These are phyloP conservation scores for Onychostoma macrolepis DNA, from an alignment of 2,113 vertebrate species.

Conservation along the genomic window DNA sequence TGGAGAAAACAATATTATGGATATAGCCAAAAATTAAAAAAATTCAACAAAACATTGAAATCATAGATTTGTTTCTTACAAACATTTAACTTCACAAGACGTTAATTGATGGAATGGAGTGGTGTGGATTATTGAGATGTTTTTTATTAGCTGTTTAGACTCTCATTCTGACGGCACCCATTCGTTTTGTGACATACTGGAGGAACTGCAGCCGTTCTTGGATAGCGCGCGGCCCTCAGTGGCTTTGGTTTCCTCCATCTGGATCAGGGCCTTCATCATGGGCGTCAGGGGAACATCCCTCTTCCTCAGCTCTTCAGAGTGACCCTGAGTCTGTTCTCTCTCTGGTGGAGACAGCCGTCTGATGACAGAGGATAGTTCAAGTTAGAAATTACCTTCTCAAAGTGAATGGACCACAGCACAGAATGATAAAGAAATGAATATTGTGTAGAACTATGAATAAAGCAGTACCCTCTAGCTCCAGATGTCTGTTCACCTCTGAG, in stretches of 20 bases:
- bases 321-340: conserved; percentile 57
- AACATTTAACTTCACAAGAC: background rate
- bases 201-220: conserved; percentile 56
- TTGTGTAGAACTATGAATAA: background rate
- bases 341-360: conserved; percentile 67
- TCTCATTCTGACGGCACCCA: background rate
- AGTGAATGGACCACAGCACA: background rate
- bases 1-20: too few species aligned
- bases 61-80: too few species aligned
- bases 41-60: too few species aligned
- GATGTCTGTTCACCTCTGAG: conserved; percentile 78
- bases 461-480: background rate
- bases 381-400: background rate
- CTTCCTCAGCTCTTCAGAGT: conserved; percentile 49
- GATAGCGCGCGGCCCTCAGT: conserved; percentile 82
- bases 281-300: conserved; percentile 80
- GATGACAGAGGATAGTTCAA: background rate
- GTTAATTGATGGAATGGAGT: too few species aligned
- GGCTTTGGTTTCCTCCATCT: conserved; percentile 85
- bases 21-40: too few species aligned
- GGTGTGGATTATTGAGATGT: background rate
- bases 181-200: conserved; percentile 46
- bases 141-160: background rate
- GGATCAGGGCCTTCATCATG: conserved; percentile 87
- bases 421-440: background rate